A percentile compares a stretch with the other conserved stretches of the same genome.
Evolutionary conservation across 2,113 vertebrate genomes (phyloP).

Genomic region (Silurus glanis): DNA sequence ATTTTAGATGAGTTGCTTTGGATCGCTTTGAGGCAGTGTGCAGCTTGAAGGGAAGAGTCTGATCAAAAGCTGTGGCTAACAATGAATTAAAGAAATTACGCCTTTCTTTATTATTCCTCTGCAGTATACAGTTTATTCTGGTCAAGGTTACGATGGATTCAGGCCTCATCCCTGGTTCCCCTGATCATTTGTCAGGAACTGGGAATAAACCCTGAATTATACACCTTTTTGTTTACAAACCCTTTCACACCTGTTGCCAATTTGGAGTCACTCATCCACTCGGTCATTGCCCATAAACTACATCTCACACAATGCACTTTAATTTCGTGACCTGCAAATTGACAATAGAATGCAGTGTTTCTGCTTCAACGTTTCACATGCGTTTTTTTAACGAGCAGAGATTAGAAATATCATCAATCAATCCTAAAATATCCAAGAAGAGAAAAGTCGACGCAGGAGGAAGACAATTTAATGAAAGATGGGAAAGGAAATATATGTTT

Average conservation of each 20-base stretch:
- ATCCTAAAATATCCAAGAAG: too few relatives aligned
- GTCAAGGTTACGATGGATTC: neutral
- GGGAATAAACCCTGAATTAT: neutral
- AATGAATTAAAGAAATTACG: neutral
- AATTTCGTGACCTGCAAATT: too few relatives aligned
- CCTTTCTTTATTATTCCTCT: neutral
- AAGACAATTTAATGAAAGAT: constrained; percentile 41
- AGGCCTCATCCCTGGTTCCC: neutral
- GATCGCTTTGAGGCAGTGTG: neutral
- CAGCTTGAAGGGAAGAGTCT: constrained; percentile 5
- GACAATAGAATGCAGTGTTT: too few relatives aligned
- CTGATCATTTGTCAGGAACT: neutral
- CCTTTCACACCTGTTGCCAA: neutral
- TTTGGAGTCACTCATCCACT: neutral
- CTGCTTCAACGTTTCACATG: too few relatives aligned
- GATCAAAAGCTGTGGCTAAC: constrained; percentile 17
- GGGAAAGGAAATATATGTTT: constrained; percentile 43
- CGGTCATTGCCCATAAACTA: too few relatives aligned
- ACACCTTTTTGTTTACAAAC: neutral
- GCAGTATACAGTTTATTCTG: neutral
- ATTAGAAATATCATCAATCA: too few relatives aligned
- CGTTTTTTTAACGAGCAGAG: too few relatives aligned
- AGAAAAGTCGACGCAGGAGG: constrained; percentile 40
- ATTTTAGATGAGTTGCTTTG: constrained; percentile 1
- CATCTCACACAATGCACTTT: too few relatives aligned